Evolutionary conservation across 2,888 invertebrate genomes (phyloP).

Genomic region (Ochropacha duplaris): DNA sequence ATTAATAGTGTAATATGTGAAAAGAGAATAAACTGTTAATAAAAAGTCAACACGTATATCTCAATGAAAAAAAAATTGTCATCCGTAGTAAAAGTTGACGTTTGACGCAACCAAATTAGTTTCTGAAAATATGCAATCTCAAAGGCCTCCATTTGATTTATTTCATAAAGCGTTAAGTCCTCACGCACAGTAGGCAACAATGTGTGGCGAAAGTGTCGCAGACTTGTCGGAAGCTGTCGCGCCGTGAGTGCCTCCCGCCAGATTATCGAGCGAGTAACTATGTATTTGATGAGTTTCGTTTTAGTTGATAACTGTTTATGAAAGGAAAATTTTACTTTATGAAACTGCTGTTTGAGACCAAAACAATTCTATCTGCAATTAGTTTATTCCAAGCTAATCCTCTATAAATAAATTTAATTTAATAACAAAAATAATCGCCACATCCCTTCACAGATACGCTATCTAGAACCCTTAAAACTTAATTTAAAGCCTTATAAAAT

Average conservation of each 20-base stretch:
- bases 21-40: too few relatives aligned
- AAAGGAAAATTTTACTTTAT: too few relatives aligned
- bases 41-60: too few relatives aligned
- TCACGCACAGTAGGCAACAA: background rate
- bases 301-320: slow-evolving; percentile 16
- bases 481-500: slow-evolving; percentile 44
- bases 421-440: slow-evolving; percentile 15
- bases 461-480: slow-evolving; percentile 33
- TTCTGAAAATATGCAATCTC: too few relatives aligned
- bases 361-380: background rate
- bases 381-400: background rate
- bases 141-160: too few relatives aligned
- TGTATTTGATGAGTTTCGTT: slow-evolving; percentile 33
- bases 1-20: too few relatives aligned
- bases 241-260: slow-evolving; percentile 18
- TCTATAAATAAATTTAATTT: slow-evolving; percentile 8
- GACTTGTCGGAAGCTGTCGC: slow-evolving; percentile 46
- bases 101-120: too few relatives aligned
- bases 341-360: too few relatives aligned
- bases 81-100: too few relatives aligned
- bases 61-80: too few relatives aligned
- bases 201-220: slow-evolving; percentile 44
- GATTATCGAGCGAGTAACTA: slow-evolving; percentile 40
- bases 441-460: background rate
- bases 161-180: background rate